Evolutionary conservation across 2,888 invertebrate species (phyloP), one percentile per base, ranked within the genome.

Genomic region (Amphipoea oculea): DNA sequence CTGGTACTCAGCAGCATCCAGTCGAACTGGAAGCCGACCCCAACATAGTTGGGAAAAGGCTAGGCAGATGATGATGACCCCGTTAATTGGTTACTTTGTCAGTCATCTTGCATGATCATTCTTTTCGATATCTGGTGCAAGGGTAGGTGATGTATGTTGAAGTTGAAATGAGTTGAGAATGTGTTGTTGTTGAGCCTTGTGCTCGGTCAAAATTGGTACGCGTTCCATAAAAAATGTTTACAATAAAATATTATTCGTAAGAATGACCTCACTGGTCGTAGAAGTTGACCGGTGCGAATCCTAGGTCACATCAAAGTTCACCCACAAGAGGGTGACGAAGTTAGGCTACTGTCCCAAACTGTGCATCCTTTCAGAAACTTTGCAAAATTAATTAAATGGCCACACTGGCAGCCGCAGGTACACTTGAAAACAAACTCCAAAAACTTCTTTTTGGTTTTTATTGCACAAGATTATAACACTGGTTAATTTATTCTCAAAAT

Each of bases 401-500:
- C 73, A 81, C 77, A 80, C 71, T 77, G 54, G 76, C 69, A 75
- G 73, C 89, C 40, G 88, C 90, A 89, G 90, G 89, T 87, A 90
- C 86, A 88, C 83, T 89, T 86, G 68, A 83, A 84, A 90, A 90
- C 88, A 89, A 91, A 89, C 85, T 88, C 71, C 81, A 60, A 63
- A 86, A 92, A 88, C 80, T 87, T 87, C 80, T 82, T 80, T 85
- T 71, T 81, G 80, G 77, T 86, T 93, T 95, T 96, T 96, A 95
- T 95, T 95, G 93, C 94, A 93, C 92, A 91, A 96, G 95, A 96
- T 96, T 96, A 96, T 94, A 95, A 94, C 94, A 94, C 90, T 92
- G 94, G 93, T 96, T 96, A 96, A 96, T 96, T 96, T 96, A 96
- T 96, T 95, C 96, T 93, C 94, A 88, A 96, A 96, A 96, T 96